Evolutionary conservation across 2,113 vertebrate genomes (phyloP).

Genomic region (Prietella phreatophila): DNA sequence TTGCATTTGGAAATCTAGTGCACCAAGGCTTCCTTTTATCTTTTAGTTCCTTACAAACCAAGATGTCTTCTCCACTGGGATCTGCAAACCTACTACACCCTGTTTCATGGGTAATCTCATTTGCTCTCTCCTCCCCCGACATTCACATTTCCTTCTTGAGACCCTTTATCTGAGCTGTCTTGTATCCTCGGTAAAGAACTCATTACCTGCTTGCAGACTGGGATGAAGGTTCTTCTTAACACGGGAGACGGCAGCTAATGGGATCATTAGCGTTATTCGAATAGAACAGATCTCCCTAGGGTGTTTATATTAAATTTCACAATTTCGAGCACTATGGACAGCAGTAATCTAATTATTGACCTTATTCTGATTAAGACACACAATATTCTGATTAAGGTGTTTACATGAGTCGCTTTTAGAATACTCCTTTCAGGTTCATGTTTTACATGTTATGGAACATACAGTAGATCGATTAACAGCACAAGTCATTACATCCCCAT

Average conservation of each 20-base stretch:
- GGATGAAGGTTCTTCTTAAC: background rate
- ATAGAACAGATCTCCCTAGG: background rate
- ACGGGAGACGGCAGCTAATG: slow-evolving; percentile 5
- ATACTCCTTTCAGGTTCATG: no score
- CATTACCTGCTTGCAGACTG: slow-evolving; percentile 32
- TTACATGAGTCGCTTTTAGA: no score
- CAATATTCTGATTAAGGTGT: no score
- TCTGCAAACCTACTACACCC: background rate
- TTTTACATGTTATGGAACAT: no score
- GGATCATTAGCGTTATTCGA: slow-evolving; percentile 8
- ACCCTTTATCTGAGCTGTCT: slow-evolving; percentile 18
- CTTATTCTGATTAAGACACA: no score
- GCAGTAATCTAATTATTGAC: no score
- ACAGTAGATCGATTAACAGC: no score
- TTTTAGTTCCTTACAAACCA: background rate
- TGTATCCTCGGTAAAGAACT: slow-evolving; percentile 12
- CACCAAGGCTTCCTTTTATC: background rate
- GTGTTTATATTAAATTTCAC: background rate
- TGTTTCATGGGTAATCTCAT: slow-evolving; percentile 27
- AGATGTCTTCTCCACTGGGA: background rate
- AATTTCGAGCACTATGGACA: background rate
- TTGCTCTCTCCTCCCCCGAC: background rate
- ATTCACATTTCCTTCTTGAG: background rate
- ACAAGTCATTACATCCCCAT: no score
- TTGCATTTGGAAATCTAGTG: background rate